Conservation (phyloP, 2,113 vertebrate genomes). For the Nibea albiflora region DNA sequence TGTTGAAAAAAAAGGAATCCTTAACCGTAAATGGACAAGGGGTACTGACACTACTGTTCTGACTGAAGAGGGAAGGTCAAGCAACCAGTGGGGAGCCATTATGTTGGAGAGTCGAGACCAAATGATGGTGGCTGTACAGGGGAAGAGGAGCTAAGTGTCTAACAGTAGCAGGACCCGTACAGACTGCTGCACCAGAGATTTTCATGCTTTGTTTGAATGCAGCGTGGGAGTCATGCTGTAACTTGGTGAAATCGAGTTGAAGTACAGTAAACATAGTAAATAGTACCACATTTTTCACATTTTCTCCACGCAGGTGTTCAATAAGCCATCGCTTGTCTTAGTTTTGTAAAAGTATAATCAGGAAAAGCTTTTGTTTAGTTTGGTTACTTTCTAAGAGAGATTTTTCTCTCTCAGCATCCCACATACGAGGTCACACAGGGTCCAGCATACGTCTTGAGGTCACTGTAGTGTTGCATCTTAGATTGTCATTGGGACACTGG, state of each 20-base stretch:
- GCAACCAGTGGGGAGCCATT: constrained; percentile 16
- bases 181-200: background rate
- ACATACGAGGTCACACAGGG: too few relatives aligned
- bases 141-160: background rate
- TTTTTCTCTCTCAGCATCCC: too few relatives aligned
- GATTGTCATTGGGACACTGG: too few relatives aligned
- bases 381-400: too few relatives aligned
- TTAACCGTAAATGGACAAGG: constrained; percentile 1
- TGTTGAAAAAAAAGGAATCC: constrained; percentile 24
- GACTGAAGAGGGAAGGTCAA: constrained; percentile 35
- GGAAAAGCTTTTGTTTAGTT: too few relatives aligned
- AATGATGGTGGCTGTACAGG: background rate
- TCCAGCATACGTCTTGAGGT: too few relatives aligned
- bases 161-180: background rate
- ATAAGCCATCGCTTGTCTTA: background rate
- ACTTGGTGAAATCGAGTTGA: background rate
- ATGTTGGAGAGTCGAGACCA: constrained; percentile 7
- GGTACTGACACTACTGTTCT: constrained; percentile 10
- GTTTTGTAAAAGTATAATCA: background rate
- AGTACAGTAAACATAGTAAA: background rate
- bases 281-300: background rate
- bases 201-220: background rate
- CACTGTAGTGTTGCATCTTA: too few relatives aligned
- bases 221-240: background rate
- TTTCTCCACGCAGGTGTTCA: background rate